Evolutionary conservation across 2,888 invertebrate species (phyloP).

Genomic region (Erynnis tages): DNA sequence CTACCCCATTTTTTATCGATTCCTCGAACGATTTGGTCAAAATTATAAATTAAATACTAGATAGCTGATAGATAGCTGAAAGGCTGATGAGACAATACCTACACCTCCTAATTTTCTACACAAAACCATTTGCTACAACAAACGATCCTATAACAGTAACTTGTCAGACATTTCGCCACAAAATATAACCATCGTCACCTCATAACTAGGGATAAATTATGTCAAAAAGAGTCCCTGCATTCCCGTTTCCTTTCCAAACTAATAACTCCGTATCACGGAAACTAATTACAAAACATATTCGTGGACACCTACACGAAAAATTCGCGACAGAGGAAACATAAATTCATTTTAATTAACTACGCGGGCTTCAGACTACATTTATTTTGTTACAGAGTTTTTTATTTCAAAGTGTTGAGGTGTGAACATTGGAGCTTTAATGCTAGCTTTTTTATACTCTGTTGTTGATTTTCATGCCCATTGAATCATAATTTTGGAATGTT

Average conservation of each 20-base stretch:
- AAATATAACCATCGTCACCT: too few species aligned
- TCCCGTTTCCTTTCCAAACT: conserved; percentile 16
- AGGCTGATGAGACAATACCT: too few species aligned
- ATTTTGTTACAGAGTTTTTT: conserved; percentile 21
- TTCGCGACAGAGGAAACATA: conserved; percentile 29
- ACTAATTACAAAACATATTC: conserved; percentile 28
- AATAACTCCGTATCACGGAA: conserved; percentile 16
- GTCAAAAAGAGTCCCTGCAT: neutral
- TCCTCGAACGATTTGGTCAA: too few species aligned
- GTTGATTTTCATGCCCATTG: neutral
- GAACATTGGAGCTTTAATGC: conserved; percentile 19
- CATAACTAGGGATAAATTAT: too few species aligned
- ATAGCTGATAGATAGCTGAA: too few species aligned
- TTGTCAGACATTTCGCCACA: too few species aligned
- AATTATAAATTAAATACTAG: too few species aligned
- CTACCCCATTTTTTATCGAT: too few species aligned
- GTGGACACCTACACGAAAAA: conserved; percentile 31
- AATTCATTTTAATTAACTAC: conserved; percentile 34
- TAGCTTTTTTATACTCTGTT: conserved; percentile 13
- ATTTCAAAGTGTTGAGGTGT: conserved; percentile 25
- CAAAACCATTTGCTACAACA: too few species aligned
- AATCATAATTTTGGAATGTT: neutral
- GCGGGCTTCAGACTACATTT: conserved; percentile 21
- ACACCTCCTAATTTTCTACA: too few species aligned
- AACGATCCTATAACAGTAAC: too few species aligned